Conservation (phyloP, 2,888 invertebrate genomes). For the Digitonthophagus gazella region DNA sequence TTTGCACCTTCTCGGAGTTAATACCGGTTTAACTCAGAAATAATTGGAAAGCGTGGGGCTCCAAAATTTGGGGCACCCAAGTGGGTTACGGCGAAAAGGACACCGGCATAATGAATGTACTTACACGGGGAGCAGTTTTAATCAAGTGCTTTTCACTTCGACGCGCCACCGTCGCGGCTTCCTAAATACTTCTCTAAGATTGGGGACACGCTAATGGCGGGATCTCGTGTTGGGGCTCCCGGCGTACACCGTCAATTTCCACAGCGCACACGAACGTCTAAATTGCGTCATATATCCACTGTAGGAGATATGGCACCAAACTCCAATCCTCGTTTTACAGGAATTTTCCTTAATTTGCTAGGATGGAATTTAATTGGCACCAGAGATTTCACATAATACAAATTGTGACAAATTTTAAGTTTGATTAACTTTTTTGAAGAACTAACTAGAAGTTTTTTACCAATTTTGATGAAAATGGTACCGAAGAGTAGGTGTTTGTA, state of each 20-base stretch:
- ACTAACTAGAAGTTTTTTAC: too few relatives aligned
- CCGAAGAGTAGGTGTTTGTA: too few relatives aligned
- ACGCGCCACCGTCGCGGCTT: conserved; percentile 3
- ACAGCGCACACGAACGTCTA: conserved; percentile 31
- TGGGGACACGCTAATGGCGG: conserved; percentile 39
- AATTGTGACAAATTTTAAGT: too few relatives aligned
- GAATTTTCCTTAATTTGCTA: background rate
- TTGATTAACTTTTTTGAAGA: too few relatives aligned
- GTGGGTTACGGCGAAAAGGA: conserved; percentile 9
- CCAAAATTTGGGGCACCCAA: background rate
- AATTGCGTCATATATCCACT: conserved; percentile 32
- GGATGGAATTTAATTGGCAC: background rate
- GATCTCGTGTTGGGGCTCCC: conserved; percentile 41
- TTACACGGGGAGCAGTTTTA: conserved; percentile 15
- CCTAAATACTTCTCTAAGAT: conserved; percentile 3
- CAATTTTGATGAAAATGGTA: too few relatives aligned
- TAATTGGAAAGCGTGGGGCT: background rate
- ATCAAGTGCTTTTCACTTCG: conserved; percentile 16
- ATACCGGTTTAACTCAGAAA: background rate
- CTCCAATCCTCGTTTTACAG: background rate
- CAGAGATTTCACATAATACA: background rate
- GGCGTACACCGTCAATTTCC: conserved; percentile 32
- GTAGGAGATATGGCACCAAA: conserved; percentile 18
- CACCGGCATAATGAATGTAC: conserved; percentile 14
- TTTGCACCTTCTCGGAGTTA: background rate